Evolutionary conservation across 23 tunicate species (phyloP).

Genomic region (Halocynthia roretzi): DNA sequence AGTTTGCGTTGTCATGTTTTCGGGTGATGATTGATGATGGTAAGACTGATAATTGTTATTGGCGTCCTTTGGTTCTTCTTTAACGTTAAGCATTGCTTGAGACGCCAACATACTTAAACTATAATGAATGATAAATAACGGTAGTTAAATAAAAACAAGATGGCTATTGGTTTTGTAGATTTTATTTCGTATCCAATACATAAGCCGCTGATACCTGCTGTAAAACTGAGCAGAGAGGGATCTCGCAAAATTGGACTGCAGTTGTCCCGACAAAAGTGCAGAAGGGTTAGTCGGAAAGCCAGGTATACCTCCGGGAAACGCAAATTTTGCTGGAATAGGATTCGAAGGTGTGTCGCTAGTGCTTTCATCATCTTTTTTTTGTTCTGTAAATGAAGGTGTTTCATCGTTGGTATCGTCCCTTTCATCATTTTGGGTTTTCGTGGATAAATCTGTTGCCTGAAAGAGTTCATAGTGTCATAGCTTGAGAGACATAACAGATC

Average conservation of each 20-base stretch:
- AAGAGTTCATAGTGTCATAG: too few species aligned
- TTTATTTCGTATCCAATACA: background rate
- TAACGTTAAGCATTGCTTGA: conserved; percentile 63
- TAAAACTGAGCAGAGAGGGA: conserved; percentile 15
- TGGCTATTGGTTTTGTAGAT: background rate
- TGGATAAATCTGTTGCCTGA: too few species aligned
- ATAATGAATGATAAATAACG: conserved; percentile 11
- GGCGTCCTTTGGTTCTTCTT: conserved; percentile 13
- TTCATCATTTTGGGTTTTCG: too few species aligned
- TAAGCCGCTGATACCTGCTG: conserved; percentile 8
- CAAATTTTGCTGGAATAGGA: too few species aligned
- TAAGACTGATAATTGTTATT: background rate
- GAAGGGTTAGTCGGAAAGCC: conserved; percentile 9
- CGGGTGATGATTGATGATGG: background rate
- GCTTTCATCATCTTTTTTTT: too few species aligned
- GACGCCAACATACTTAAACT: conserved; percentile 65
- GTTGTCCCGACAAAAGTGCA: background rate
- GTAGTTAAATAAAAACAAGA: background rate
- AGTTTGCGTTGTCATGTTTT: background rate
- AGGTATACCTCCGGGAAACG: background rate
- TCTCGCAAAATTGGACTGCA: conserved; percentile 11
- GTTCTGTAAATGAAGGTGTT: too few species aligned
- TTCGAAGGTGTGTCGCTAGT: too few species aligned
- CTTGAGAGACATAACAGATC: too few species aligned
- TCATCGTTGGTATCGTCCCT: too few species aligned